These are phyloP conservation scores for Berghia stephanieae DNA, from an alignment of 1,140 invertebrate genomes.

Conservation along the genomic window DNA sequence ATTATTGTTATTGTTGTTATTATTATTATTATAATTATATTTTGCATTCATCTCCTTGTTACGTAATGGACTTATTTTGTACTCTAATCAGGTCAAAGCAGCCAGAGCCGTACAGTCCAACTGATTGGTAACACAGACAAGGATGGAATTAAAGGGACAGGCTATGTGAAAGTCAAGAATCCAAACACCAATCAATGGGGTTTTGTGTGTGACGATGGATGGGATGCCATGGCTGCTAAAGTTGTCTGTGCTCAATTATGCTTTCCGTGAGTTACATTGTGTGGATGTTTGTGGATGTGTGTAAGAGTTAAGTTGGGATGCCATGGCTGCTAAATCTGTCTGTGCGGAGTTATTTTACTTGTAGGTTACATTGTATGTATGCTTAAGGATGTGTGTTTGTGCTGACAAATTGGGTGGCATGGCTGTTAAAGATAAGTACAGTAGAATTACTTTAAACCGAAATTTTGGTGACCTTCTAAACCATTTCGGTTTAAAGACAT, in stretches of 20 bases:
- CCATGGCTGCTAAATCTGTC: not conserved
- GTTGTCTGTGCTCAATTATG: constrained; percentile 86
- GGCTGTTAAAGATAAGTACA: not conserved
- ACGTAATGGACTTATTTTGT: too few species aligned
- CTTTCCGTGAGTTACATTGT: constrained; percentile 56
- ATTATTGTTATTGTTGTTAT: too few species aligned
- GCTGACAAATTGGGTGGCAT: not conserved
- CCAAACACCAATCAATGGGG: constrained; percentile 77
- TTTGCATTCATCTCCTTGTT: too few species aligned
- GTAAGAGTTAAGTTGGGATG: not conserved
- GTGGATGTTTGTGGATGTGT: not conserved
- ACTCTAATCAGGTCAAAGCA: constrained; percentile 17
- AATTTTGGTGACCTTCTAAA: too few species aligned
- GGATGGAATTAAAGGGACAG: constrained; percentile 36
- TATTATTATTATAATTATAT: too few species aligned
- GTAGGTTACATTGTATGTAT: not conserved
- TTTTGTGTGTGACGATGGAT: constrained; percentile 82
- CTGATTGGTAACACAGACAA: constrained; percentile 32
- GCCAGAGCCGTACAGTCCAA: constrained; percentile 28
- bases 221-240: constrained; percentile 74
- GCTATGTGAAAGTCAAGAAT: constrained; percentile 47
- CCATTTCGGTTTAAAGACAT: too few species aligned
- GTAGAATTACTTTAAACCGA: too few species aligned
- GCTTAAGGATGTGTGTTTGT: not conserved
- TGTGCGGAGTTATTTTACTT: not conserved